These are phyloP conservation scores for Drosophila erecta DNA, from an alignment of 1,140 invertebrate species.

Conservation along the genomic window DNA sequence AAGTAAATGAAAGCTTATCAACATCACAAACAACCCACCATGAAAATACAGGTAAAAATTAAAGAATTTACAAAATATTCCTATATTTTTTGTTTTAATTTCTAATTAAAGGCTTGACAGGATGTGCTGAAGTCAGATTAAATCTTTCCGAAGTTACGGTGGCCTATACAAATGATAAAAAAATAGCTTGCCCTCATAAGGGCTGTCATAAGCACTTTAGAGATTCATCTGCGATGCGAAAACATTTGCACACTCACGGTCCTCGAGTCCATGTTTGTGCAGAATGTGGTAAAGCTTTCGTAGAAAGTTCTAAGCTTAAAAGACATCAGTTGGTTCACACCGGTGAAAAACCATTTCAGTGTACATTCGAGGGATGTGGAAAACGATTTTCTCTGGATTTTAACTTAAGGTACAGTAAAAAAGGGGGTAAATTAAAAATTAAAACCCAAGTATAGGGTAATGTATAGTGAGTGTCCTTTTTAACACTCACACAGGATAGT, in stretches of 20 bases:
- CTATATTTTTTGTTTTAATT: not conserved
- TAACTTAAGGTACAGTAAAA: conserved; percentile 88
- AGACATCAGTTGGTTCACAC: conserved; percentile 97
- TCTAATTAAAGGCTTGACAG: conserved; percentile 4
- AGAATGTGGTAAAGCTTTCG: conserved; percentile 99
- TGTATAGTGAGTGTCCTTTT: no score
- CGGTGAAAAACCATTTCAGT: conserved; percentile 98
- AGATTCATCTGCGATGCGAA: conserved; percentile 99
- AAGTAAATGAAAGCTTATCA: conserved; percentile 4
- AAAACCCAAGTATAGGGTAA: no score
- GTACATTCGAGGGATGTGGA: conserved; percentile 99
- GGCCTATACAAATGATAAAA: conserved; percentile 57
- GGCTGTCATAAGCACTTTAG: conserved; percentile 98
- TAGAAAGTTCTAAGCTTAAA: conserved; percentile 98
- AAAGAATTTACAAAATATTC: not conserved
- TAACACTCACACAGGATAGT: no score
- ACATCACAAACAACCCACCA: conserved; percentile 8
- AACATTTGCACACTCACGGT: conserved; percentile 98
- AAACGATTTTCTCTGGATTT: conserved; percentile 99
- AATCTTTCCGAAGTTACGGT: conserved; percentile 17
- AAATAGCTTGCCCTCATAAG: conserved; percentile 96
- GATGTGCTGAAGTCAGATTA: conserved; percentile 1
- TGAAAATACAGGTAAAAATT: conserved; percentile 22
- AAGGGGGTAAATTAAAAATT: not conserved
- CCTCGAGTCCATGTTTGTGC: conserved; percentile 98